These are phyloP conservation scores for Potamilus streckersoni DNA, from an alignment of 1,140 invertebrate species.

Conservation along the genomic window DNA sequence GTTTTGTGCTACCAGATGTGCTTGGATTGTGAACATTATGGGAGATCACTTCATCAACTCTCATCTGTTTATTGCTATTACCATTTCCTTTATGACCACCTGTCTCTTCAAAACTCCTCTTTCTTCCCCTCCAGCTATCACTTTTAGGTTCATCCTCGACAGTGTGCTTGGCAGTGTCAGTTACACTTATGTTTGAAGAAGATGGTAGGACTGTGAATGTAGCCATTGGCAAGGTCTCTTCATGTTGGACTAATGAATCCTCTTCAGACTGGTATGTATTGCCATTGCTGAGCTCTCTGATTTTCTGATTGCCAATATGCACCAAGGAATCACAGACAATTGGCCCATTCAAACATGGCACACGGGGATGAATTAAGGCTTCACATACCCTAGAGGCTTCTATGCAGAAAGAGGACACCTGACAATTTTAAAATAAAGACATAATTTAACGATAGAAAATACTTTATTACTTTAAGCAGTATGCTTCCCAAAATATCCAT, in stretches of 20 bases:
- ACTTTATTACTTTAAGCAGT: no score
- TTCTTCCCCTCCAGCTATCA: no score
- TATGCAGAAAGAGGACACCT: conserved; percentile 26
- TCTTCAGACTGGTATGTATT: neutral
- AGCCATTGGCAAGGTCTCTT: neutral
- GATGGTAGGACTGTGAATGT: neutral
- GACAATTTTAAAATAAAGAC: no score
- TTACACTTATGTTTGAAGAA: neutral
- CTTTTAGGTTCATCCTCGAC: no score
- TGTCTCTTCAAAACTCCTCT: neutral
- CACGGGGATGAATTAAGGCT: conserved; percentile 20
- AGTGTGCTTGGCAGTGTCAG: neutral
- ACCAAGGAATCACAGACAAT: conserved; percentile 21
- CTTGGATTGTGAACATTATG: no score
- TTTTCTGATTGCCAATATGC: conserved; percentile 1
- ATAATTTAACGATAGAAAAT: no score
- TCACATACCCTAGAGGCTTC: conserved; percentile 26
- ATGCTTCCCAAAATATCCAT: no score
- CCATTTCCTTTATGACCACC: neutral
- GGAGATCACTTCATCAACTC: neutral
- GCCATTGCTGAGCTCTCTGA: neutral
- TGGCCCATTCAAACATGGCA: conserved; percentile 29
- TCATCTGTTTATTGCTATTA: conserved; percentile 1
- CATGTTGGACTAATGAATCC: neutral
- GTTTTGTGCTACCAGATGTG: no score